Evolutionary conservation across 2,113 vertebrate genomes (phyloP).

Genomic region (Budorcas taxicolor): DNA sequence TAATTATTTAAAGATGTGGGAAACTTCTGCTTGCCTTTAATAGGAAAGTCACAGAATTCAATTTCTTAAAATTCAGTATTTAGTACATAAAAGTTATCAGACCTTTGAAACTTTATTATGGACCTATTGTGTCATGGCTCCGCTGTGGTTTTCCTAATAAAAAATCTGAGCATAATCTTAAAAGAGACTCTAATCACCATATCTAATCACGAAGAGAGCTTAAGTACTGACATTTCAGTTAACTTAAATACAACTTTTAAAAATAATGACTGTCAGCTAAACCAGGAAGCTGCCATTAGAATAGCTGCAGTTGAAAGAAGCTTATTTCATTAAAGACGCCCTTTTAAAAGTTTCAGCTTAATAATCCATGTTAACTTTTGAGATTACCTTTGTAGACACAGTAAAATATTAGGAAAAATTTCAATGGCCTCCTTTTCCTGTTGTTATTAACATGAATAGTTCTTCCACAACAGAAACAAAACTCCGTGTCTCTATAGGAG

Average conservation of each 20-base stretch:
- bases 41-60: constrained; percentile 11
- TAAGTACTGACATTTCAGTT: constrained; percentile 21
- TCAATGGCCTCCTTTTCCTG: neutral
- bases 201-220: constrained; percentile 42
- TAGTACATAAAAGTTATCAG: constrained; percentile 24
- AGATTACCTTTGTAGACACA: constrained; percentile 7
- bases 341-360: neutral
- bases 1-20: constrained; percentile 49
- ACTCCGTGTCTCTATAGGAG: neutral
- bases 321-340: neutral
- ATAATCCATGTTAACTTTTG: neutral
- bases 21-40: constrained; percentile 35
- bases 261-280: constrained; percentile 54
- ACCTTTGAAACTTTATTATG: constrained; percentile 31
- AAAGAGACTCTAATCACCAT: constrained; percentile 17
- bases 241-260: constrained; percentile 46
- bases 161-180: constrained; percentile 21
- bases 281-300: constrained; percentile 25
- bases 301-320: neutral
- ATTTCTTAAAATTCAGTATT: constrained; percentile 20
- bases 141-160: neutral
- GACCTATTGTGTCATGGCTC: constrained; percentile 30
- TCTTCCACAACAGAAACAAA: constrained; percentile 26
- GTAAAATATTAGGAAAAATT: constrained; percentile 4
- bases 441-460: neutral